Base-by-base conservation (phyloP, 2,888 invertebrate species). In the Dione vanillae region DNA sequence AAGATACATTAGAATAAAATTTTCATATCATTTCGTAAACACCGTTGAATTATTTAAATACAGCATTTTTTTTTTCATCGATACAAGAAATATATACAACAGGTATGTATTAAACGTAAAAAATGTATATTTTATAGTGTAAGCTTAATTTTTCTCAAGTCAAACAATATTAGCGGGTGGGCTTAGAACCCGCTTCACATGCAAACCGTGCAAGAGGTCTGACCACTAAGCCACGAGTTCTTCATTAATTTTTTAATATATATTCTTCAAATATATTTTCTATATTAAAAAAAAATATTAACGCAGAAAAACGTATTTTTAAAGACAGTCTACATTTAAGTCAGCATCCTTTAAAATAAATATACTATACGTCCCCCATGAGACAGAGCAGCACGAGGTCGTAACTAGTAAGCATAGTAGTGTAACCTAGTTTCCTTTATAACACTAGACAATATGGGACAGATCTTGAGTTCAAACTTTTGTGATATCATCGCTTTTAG, bases 401-500 rank as follows among this genome's bases (percentile, higher is more conserved):
- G 62, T 47, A 64, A 64, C 35, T 64, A 12, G 62, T 64, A 64
- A 64, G 19, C 62, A 49, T 47, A 61, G 61, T 16, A 64, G 40
- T 64, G 14, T 64, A 64, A 40, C 64, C 64, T 47, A 64, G 37
- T 64, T 64, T 64, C 64, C 19, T 49, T 64, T 49, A 64, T 40
- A 64, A 40, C 47, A 19, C 49, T 64, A 49, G 47, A 64, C 47
- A 47, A 64, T 64, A 64, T 64, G 49, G 49, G 64, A 64, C 64
- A 49, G 47, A 64, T 49, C 64, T 49, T 49, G 64, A 64, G 64
- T 64, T 64, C 49, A 64, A 64, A 49, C 47, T 61, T 61, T 49
- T 64, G 64, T 37, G 64, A 49, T 64, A 64, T 64, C 64, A 64
- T 61, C 61, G 61, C 64, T 40, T 64, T 64, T 64, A 37, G 49